Percentiles rank a stretch among this genome's conserved stretches.
phyloP scores from a whole-genome alignment of 2,797 vertebrate species.

The Pseudocheirus occidentalis region DNA sequence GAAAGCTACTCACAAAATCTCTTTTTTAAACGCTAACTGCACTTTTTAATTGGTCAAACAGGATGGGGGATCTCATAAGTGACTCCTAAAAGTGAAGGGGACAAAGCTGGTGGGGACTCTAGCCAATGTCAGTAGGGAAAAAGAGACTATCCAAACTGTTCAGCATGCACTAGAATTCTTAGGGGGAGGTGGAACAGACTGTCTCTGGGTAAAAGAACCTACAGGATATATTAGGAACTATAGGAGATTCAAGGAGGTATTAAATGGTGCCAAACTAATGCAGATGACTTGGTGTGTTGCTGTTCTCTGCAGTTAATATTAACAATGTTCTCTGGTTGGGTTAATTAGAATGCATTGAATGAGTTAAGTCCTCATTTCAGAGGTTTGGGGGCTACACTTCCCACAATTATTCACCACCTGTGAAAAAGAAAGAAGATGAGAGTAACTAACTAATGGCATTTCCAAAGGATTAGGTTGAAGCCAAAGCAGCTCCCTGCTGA shows the following conservation, averaged over 20 bases:
- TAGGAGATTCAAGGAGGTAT: not conserved
- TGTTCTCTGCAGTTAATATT: not conserved
- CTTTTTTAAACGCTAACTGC: not conserved
- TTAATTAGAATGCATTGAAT: not conserved
- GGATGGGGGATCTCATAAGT: not conserved
- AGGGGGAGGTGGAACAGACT: not conserved
- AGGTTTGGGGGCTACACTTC: not conserved
- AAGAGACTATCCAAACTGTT: not conserved
- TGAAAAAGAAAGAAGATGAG: not conserved
- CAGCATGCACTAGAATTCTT: not conserved
- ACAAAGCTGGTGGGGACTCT: not conserved
- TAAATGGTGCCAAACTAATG: not conserved
- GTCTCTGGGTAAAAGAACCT: not conserved
- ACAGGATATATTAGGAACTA: not conserved
- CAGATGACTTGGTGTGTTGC: not conserved
- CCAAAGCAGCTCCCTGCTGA: not conserved
- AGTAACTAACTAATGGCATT: not conserved
- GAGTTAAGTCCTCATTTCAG: not conserved
- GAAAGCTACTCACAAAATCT: not conserved
- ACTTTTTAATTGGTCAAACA: not conserved
- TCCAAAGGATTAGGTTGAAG: not conserved
- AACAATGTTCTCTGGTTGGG: not conserved
- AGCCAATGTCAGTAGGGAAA: not conserved
- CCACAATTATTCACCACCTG: not conserved
- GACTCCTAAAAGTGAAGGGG: not conserved